Base-by-base conservation (phyloP, 2,797 vertebrate species). In the Characodon lateralis region DNA sequence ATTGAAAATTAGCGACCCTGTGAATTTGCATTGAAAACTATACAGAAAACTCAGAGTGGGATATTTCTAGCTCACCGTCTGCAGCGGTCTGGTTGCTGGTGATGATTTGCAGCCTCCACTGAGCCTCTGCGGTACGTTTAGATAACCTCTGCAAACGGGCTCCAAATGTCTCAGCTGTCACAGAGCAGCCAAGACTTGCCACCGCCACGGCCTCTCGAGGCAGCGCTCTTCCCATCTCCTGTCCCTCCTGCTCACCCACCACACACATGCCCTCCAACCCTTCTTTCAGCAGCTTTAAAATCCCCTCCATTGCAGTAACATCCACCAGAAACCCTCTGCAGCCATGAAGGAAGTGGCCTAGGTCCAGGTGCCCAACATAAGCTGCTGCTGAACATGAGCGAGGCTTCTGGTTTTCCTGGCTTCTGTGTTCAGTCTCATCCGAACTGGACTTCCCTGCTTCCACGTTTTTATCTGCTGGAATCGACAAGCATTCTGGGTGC, bases 81-180 rank as follows among this genome's bases (percentile, higher is more conserved):
- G 79, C 77, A 2, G 69, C 77, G 73, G 74, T 66, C 74, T 92
- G 96, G 90, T 98, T 99, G 89, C 96, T 98, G 87, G 92, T 96
- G 85, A 98, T 95, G 89, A 99, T 96, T 87, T 97, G 98, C 85
- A 97, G 96, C 87, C 98, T 95, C 98, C 98, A 99, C 71, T 97
- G 97, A 82, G 98, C 97, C 93, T 99, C 98, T 5, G 97, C 97
- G 5, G 97, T 96, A 82, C 96, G 95, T 81, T 98, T 98, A 79
- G 97, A 96, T 84, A 99, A 93, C 81, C 94, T 96, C 72, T 96
- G 94, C 28, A 97, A 90, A 0, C 97, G 96, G 70, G 91, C 74
- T 24, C 90, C 95, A 43, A 97, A 97, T 0, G 94, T 90, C 5
- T 97, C 96, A 6, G 91, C 89, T 0, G 93, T 95, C 76, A 96